phyloP scores from a whole-genome alignment of 2,888 invertebrate species.

The Aspidiotus rigidus region DNA sequence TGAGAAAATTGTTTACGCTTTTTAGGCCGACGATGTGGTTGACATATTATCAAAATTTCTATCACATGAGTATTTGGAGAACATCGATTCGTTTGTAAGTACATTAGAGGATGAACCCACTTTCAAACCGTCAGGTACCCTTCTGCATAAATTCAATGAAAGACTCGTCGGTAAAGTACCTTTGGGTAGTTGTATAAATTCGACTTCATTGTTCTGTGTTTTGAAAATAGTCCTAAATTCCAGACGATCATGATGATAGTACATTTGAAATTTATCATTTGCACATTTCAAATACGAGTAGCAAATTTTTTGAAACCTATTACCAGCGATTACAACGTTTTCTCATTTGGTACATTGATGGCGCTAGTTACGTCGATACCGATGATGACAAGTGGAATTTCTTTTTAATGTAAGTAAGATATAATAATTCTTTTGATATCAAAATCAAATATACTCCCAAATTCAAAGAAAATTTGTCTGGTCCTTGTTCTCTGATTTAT shows the following conservation, averaged over 20 bases:
- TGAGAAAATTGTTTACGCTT: slow-evolving; percentile 11
- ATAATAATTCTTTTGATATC: neutral
- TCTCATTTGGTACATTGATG: slow-evolving; percentile 91
- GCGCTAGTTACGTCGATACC: slow-evolving; percentile 84
- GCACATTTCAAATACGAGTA: slow-evolving; percentile 59
- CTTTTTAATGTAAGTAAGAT: slow-evolving; percentile 61
- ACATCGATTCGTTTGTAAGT: slow-evolving; percentile 62
- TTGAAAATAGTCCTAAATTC: neutral
- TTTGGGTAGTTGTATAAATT: too few species aligned
- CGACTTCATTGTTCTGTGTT: neutral
- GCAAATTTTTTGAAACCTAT: slow-evolving; percentile 64
- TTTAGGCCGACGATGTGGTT: slow-evolving; percentile 63
- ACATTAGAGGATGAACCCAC: slow-evolving; percentile 60
- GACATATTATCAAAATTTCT: slow-evolving; percentile 59
- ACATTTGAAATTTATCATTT: slow-evolving; percentile 73
- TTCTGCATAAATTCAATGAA: slow-evolving; percentile 45
- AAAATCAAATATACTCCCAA: neutral
- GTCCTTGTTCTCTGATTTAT: neutral
- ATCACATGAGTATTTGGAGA: slow-evolving; percentile 60
- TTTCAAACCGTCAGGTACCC: slow-evolving; percentile 67
- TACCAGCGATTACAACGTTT: slow-evolving; percentile 82
- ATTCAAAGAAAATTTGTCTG: neutral
- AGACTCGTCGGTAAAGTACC: neutral
- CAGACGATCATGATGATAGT: slow-evolving; percentile 24
- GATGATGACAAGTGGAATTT: slow-evolving; percentile 88